Evolutionary conservation across 2,888 invertebrate species (phyloP).

Genomic region (Mellilla xanthometata): DNA sequence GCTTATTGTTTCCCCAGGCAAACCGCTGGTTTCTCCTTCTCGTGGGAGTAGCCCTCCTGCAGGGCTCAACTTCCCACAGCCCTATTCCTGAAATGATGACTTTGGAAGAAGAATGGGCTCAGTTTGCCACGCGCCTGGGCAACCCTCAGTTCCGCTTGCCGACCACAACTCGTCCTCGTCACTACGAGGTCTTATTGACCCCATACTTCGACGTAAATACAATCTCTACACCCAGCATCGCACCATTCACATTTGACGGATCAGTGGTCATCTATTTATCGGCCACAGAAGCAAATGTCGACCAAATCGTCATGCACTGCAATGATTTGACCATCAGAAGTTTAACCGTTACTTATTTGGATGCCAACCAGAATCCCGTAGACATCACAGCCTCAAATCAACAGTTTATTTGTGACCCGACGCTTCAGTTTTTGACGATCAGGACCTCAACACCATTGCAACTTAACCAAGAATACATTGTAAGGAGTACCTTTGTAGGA

Average conservation of each 20-base stretch:
- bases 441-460: constrained; percentile 36
- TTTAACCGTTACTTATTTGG: constrained; percentile 54
- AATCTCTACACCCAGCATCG: constrained; percentile 30
- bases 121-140: constrained; percentile 47
- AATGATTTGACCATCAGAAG: constrained; percentile 59
- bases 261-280: constrained; percentile 53
- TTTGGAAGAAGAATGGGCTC: constrained; percentile 61
- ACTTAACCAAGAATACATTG: constrained; percentile 71
- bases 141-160: constrained; percentile 70
- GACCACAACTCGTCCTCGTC: constrained; percentile 67
- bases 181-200: constrained; percentile 77
- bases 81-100: constrained; percentile 48
- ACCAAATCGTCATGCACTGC: constrained; percentile 64
- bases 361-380: neutral
- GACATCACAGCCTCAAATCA: constrained; percentile 39
- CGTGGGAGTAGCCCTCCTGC: constrained; percentile 51
- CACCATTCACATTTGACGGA: constrained; percentile 69
- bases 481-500: constrained; percentile 86
- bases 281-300: constrained; percentile 38
- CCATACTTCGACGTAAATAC: constrained; percentile 68
- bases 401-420: constrained; percentile 47
- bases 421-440: constrained; percentile 56
- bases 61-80: constrained; percentile 50
- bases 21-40: constrained; percentile 54
- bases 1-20: too few species aligned